Conservation (phyloP, 2,113 vertebrate species). For the Anser brachyrhynchus region DNA sequence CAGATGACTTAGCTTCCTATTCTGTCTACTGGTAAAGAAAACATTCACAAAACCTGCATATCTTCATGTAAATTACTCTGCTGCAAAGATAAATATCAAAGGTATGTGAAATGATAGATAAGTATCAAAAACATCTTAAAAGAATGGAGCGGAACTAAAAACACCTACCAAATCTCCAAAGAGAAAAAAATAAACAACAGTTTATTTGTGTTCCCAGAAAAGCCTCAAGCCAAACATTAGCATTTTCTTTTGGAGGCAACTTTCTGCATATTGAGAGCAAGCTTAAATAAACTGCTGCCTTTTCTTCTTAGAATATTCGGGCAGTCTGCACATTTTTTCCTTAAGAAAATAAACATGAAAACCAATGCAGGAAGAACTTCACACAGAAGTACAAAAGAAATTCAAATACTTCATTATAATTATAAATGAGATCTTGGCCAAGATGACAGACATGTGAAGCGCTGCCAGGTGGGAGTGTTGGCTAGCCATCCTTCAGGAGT, state of each 20-base stretch:
- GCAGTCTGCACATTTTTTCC: background rate
- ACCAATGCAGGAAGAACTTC: background rate
- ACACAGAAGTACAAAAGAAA: background rate
- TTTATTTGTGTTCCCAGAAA: slow-evolving; percentile 48
- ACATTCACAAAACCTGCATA: background rate
- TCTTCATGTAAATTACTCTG: slow-evolving; percentile 17
- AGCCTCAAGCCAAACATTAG: slow-evolving; percentile 46
- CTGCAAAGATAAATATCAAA: slow-evolving; percentile 45
- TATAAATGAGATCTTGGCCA: background rate
- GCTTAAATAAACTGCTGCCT: slow-evolving; percentile 6
- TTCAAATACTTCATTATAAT: background rate
- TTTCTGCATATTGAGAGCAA: slow-evolving; percentile 22
- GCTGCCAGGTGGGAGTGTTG: background rate
- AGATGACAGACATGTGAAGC: background rate
- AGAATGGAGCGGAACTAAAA: slow-evolving; percentile 42
- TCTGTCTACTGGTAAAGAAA: background rate
- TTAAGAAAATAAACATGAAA: slow-evolving; percentile 49
- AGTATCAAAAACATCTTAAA: slow-evolving; percentile 27
- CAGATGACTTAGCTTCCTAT: slow-evolving; percentile 17
- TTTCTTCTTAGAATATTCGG: slow-evolving; percentile 33
- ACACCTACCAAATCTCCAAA: slow-evolving; percentile 23
- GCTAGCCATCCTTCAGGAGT: background rate
- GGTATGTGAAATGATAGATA: background rate
- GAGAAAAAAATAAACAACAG: slow-evolving; percentile 9
- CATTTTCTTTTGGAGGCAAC: slow-evolving; percentile 51